Percentiles rank a stretch among this genome's conserved stretches.
Evolutionary conservation across 1,140 invertebrate species (phyloP).

Genomic region (Bombus turneri): DNA sequence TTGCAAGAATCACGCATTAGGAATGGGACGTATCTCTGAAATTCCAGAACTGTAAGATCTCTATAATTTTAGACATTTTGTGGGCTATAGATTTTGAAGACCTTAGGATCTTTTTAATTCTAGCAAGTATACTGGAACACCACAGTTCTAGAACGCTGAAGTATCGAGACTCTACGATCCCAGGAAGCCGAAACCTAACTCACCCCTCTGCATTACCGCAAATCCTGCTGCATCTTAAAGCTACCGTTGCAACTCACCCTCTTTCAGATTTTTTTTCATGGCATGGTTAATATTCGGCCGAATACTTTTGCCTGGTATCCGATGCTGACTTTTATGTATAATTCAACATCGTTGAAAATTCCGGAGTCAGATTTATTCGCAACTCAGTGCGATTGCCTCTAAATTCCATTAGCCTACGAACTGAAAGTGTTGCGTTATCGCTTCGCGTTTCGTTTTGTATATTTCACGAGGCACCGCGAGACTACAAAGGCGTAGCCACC

Average conservation of each 20-base stretch:
- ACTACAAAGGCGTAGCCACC: background rate
- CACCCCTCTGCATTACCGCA: background rate
- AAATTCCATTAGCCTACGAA: slow-evolving; percentile 16
- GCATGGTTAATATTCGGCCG: background rate
- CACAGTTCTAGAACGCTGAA: background rate
- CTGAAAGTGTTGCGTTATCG: slow-evolving; percentile 14
- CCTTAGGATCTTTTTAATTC: background rate
- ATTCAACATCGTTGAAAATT: background rate
- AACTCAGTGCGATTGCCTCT: background rate
- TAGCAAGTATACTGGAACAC: background rate
- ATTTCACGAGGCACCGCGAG: slow-evolving; percentile 9
- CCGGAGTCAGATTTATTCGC: slow-evolving; percentile 1
- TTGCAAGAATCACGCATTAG: background rate
- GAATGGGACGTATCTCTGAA: background rate
- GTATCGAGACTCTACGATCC: background rate
- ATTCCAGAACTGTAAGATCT: background rate
- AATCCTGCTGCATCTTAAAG: background rate
- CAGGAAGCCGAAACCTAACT: background rate
- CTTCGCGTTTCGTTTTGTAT: background rate
- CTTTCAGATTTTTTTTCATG: background rate
- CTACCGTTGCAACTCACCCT: background rate
- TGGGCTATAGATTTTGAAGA: background rate
- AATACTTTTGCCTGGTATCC: background rate
- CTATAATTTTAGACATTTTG: background rate
- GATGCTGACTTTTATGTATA: background rate